These are phyloP conservation scores for Drosophila saltans DNA, from an alignment of 1,140 invertebrate species.

Conservation along the genomic window DNA sequence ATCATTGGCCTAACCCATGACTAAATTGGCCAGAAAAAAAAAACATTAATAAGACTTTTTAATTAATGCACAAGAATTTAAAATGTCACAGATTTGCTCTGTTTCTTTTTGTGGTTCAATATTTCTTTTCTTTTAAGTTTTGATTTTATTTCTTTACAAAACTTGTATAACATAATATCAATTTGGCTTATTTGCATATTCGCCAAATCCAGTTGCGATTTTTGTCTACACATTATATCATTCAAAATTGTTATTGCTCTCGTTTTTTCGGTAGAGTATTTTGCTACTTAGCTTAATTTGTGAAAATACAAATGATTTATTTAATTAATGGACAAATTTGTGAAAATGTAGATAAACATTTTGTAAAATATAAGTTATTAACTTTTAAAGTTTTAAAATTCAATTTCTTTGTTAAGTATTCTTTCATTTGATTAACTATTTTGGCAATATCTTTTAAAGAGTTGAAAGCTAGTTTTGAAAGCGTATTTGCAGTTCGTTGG, in stretches of 20 bases:
- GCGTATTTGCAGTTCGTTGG: too few species aligned
- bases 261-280: background rate
- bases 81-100: background rate
- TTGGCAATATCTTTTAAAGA: too few species aligned
- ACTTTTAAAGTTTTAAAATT: too few species aligned
- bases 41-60: background rate
- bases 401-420: too few species aligned
- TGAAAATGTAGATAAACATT: too few species aligned
- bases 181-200: background rate
- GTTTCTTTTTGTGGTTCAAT: background rate
- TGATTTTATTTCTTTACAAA: background rate
- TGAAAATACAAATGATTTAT: too few species aligned
- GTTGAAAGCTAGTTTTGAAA: too few species aligned
- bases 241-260: background rate
- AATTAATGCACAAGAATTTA: slow-evolving; percentile 1
- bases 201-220: slow-evolving; percentile 10
- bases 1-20: slow-evolving; percentile 2
- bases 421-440: too few species aligned
- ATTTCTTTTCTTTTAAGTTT: background rate
- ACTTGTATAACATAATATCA: slow-evolving; percentile 5
- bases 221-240: slow-evolving; percentile 9
- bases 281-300: too few species aligned
- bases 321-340: too few species aligned
- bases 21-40: background rate
- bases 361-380: too few species aligned